A percentile compares a stretch with the other conserved stretches of the same genome.
phyloP scores from a whole-genome alignment of 2,113 vertebrate species.

The Acanthisitta chloris region DNA sequence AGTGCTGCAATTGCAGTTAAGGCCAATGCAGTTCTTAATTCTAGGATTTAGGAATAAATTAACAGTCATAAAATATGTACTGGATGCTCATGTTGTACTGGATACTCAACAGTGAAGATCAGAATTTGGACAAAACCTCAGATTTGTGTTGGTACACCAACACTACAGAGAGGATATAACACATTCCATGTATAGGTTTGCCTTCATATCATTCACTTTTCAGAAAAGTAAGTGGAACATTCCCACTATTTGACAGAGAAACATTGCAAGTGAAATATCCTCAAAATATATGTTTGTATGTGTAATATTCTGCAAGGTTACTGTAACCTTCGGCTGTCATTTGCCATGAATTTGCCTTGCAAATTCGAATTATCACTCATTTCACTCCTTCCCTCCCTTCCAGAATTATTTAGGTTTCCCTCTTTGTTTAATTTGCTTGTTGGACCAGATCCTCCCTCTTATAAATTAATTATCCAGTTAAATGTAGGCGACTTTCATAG shows the following conservation, averaged over 20 bases:
- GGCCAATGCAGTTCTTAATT: neutral
- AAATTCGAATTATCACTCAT: slow-evolving; percentile 13
- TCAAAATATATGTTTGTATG: neutral
- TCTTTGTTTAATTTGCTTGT: slow-evolving; percentile 37
- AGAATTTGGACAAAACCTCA: neutral
- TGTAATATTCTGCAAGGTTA: neutral
- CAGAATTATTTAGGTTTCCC: slow-evolving; percentile 11
- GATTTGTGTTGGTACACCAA: neutral
- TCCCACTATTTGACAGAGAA: neutral
- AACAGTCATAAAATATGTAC: neutral
- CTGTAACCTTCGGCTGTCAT: neutral
- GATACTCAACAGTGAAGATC: neutral
- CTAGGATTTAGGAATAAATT: neutral
- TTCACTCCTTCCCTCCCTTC: neutral
- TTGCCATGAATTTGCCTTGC: neutral
- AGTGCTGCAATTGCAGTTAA: neutral
- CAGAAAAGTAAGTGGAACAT: neutral
- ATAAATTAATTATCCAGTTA: slow-evolving; percentile 32
- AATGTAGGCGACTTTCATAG: neutral
- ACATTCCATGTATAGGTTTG: neutral
- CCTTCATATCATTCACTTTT: neutral
- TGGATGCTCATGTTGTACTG: neutral
- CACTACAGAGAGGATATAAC: neutral
- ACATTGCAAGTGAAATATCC: neutral
- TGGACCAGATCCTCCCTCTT: slow-evolving; percentile 32